Evolutionary conservation across 2,113 vertebrate genomes (phyloP).

Genomic region (Cottus gobio): DNA sequence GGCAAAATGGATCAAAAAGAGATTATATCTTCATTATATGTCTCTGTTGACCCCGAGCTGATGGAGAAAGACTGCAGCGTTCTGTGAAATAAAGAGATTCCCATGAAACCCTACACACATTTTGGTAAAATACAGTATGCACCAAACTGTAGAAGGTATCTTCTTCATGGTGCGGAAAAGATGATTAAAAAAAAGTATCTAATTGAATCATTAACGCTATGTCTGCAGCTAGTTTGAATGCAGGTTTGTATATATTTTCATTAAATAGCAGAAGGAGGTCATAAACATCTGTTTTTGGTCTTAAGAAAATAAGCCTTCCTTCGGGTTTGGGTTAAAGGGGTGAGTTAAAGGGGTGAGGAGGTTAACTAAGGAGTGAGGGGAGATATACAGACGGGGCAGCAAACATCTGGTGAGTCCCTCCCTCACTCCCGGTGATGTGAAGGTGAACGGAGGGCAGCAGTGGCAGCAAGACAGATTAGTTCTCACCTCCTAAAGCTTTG

Average conservation of each 20-base stretch:
- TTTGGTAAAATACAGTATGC: background rate
- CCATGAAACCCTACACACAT: background rate
- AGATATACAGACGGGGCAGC: slow-evolving; percentile 21
- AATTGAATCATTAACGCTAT: background rate
- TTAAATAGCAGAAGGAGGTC: background rate
- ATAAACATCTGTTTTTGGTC: background rate
- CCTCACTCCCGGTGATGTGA: slow-evolving; percentile 6
- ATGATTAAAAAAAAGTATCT: background rate
- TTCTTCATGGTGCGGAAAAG: background rate
- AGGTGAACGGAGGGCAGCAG: slow-evolving; percentile 29
- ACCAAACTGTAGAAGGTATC: background rate
- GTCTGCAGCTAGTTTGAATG: background rate
- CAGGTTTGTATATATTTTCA: background rate
- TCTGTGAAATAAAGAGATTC: slow-evolving; percentile 20
- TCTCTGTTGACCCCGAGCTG: slow-evolving; percentile 37
- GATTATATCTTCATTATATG: slow-evolving; percentile 39
- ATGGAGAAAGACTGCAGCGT: slow-evolving; percentile 8
- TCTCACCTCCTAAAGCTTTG: slow-evolving; percentile 72
- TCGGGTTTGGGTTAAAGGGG: slow-evolving; percentile 1
- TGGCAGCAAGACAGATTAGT: slow-evolving; percentile 30
- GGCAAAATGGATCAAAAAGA: slow-evolving; percentile 29
- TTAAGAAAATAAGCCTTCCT: background rate
- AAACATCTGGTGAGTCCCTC: slow-evolving; percentile 7
- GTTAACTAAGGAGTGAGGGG: slow-evolving; percentile 18
- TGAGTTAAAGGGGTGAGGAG: background rate